These are phyloP conservation scores for Tipula confusa DNA, from an alignment of 2,888 invertebrate genomes.

Conservation along the genomic window DNA sequence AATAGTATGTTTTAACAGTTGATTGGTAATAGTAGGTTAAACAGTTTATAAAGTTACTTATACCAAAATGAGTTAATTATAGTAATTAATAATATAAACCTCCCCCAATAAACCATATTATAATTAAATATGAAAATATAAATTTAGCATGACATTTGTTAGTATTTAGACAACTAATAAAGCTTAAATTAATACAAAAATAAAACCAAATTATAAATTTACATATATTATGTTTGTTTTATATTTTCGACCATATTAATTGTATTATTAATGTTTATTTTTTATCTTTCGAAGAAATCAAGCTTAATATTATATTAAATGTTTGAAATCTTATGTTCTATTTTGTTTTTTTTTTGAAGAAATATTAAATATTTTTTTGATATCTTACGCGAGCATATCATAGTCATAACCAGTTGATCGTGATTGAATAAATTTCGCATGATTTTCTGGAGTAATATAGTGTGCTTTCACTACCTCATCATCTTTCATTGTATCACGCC, in stretches of 20 bases:
- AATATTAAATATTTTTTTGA: neutral
- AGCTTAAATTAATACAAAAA: neutral
- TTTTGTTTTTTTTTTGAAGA: neutral
- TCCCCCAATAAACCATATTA: neutral
- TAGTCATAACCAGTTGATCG: constrained; percentile 64
- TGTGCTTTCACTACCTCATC: constrained; percentile 65
- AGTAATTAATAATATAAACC: too few species aligned
- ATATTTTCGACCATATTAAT: neutral
- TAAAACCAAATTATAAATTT: neutral
- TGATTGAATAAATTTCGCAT: constrained; percentile 66
- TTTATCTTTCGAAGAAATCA: neutral
- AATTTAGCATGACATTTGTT: neutral
- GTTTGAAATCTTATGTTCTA: neutral
- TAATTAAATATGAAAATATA: neutral
- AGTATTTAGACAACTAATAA: neutral
- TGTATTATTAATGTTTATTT: neutral
- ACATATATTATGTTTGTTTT: constrained; percentile 5
- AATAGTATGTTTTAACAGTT: too few species aligned
- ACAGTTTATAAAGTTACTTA: too few species aligned
- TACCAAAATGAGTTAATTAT: too few species aligned
- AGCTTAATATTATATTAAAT: neutral
- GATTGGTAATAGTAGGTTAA: too few species aligned
- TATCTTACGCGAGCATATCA: constrained; percentile 56
- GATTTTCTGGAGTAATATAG: constrained; percentile 62
- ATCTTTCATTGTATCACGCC: constrained; percentile 66